Evolutionary conservation across 2,797 vertebrate species (phyloP), one percentile per base, ranked within the genome.

Genomic region (Vireo griseus): DNA sequence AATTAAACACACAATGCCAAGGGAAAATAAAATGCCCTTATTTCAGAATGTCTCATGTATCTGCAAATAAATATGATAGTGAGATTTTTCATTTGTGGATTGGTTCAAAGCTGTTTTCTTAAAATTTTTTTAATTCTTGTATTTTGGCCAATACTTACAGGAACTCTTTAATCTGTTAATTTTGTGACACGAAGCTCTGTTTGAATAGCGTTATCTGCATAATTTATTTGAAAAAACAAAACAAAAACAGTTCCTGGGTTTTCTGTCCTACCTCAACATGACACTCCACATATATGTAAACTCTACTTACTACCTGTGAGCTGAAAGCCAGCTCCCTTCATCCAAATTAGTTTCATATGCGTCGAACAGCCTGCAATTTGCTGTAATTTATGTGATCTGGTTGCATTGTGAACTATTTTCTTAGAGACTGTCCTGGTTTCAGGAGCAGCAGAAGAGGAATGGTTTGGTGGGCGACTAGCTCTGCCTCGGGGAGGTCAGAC

Each of bases 121-220:
- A 88, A 87, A 92, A 93, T 92, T 92, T 61, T 92, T 94, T 93
- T 93, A 88, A 81, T 90, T 88, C 72, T 73, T 91, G 67, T 73
- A 83, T 80, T 92, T 94, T 93, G 51, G 75, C 90, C 86, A 90
- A 63, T 76, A 91, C n/a, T 92, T 90, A 88, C 75, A 94, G 90
- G 92, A 93, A 91, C 91, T 79, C 81, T 92, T 93, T 91, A 95
- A 95, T 91, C 67, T 96, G 82, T 67, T 94, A 90, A 91, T 92
- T 95, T 91, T 84, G 79, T 52, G 73, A 87, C 0, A 1, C 65
- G 68, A 74, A 93, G 75, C 51, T 88, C 62, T 94, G 76, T 92
- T 96, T 90, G 87, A 94, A 88, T 77, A 82, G 59, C 80, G 89
- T 80, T 92, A 94, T 25, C 45, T 67, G 88, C 57, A 92, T 94